Evolutionary conservation across 2,797 vertebrate species (phyloP), one percentile per base, ranked within the genome.

Genomic region (Lepidocolaptes lacrymiger): DNA sequence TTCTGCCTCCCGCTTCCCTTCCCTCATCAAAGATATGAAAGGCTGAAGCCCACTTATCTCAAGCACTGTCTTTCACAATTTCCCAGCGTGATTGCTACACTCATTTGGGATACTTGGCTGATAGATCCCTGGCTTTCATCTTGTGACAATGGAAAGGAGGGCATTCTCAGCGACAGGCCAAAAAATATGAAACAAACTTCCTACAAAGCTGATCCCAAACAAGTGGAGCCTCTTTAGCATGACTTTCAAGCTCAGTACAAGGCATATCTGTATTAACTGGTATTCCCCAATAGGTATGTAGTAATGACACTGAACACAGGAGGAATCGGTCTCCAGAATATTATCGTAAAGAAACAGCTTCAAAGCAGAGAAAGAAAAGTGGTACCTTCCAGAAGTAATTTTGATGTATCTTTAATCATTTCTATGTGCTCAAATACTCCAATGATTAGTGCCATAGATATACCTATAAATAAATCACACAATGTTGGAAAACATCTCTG

Each of bases 351-450:
- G 80, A 91, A 95, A 86, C 4, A 67, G 55, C 94, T 96, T 97
- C 88, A 96, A 96, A 97, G 91, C 59, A 82, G 62, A 88, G 67
- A 88, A 84, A 73, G 88, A 90, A 91, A 93, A 93, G 82, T 23
- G 4, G 48, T 71, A 90, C 79, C 92, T 93, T 96, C 94, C 66
- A 94, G 89, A 92, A 95, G 61, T 49, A 96, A 95, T 95, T 96
- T 96, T 96, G 89, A 96, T 96, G 92, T 94, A 96, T 94, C 95
- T 96, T 96, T 96, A 96, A 97, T 96, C 12, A 95, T 82, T 88
- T 66, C 76, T 78, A 78, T 78, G 92, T 71, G 85, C 76, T 94
- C 73, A 90, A 91, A 96, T 95, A 88, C 95, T 93, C 91, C 63
- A 67, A 34, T 93, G 92, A 96, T 95, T 96, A 90, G 44, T 79